Evolutionary conservation across 2,113 vertebrate genomes (phyloP).

Genomic region (Halichoeres trimaculatus): DNA sequence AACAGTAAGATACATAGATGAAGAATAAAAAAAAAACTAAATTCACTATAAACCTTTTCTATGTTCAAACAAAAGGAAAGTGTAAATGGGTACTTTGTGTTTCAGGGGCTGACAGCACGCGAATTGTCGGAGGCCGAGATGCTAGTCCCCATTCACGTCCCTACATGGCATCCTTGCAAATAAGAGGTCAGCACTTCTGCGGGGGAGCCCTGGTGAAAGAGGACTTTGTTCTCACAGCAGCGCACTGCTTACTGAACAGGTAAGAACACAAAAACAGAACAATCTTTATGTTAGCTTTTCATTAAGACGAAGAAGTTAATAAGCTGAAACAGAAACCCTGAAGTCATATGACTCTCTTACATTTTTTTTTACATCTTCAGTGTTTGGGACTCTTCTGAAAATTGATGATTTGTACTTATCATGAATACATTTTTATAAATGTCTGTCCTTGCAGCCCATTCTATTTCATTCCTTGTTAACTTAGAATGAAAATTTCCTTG

Average conservation of each 20-base stretch:
- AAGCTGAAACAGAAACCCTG: neutral
- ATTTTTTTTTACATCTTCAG: no score
- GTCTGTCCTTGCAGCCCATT: no score
- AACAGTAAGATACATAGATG: slow-evolving; percentile 45
- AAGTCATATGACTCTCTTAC: neutral
- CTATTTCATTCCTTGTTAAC: no score
- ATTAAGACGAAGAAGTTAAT: neutral
- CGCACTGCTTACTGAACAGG: slow-evolving; percentile 75
- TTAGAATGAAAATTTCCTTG: no score
- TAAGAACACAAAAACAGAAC: slow-evolving; percentile 20
- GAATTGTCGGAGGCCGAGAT: slow-evolving; percentile 80
- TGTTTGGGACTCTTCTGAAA: no score
- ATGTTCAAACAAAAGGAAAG: neutral
- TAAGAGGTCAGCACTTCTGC: slow-evolving; percentile 64
- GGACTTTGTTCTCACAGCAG: slow-evolving; percentile 84
- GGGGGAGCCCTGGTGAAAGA: slow-evolving; percentile 79
- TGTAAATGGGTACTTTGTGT: neutral
- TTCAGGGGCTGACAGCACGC: slow-evolving; percentile 55
- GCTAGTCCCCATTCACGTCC: slow-evolving; percentile 79
- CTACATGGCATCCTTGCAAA: slow-evolving; percentile 81
- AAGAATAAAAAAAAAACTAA: no score
- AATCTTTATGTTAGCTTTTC: neutral
- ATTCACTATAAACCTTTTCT: neutral
- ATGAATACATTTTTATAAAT: no score
- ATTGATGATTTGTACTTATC: no score